A percentile compares a stretch with the other conserved stretches of the same genome.
phyloP scores from a whole-genome alignment of 2,113 vertebrate species.

The Dunckerocampus dactyliophorus region DNA sequence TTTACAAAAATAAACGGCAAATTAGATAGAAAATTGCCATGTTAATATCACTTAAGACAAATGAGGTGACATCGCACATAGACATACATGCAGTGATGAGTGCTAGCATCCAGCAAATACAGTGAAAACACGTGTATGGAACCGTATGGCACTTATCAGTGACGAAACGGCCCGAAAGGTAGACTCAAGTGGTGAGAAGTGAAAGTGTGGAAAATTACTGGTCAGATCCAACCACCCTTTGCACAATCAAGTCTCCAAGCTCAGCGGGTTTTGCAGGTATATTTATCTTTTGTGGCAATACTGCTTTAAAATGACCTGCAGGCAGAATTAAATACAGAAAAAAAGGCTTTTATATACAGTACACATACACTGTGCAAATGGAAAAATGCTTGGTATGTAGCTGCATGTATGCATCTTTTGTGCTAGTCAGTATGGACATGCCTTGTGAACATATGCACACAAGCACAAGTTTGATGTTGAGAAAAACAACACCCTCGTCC shows the following conservation, averaged over 20 bases:
- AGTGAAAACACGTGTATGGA: slow-evolving; percentile 2
- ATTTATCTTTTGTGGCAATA: slow-evolving; percentile 67
- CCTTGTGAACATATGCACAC: slow-evolving; percentile 1
- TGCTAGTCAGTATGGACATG: slow-evolving; percentile 1
- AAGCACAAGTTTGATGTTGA: slow-evolving; percentile 4
- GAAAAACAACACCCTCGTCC: slow-evolving; percentile 37
- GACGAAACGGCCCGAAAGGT: slow-evolving; percentile 47
- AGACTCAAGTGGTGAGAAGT: slow-evolving; percentile 41
- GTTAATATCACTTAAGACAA: slow-evolving; percentile 7
- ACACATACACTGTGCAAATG: slow-evolving; percentile 19
- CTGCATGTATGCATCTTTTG: slow-evolving; percentile 8
- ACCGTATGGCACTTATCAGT: slow-evolving; percentile 18
- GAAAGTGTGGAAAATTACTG: slow-evolving; percentile 72
- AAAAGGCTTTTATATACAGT: slow-evolving; percentile 29
- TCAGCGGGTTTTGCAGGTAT: slow-evolving; percentile 62
- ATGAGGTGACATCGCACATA: neutral
- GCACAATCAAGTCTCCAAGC: slow-evolving; percentile 65
- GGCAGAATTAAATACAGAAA: slow-evolving; percentile 39
- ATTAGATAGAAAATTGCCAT: slow-evolving; percentile 14
- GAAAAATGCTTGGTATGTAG: slow-evolving; percentile 16
- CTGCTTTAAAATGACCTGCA: slow-evolving; percentile 50
- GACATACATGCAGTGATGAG: slow-evolving; percentile 12
- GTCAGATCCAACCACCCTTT: slow-evolving; percentile 53
- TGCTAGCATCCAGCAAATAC: slow-evolving; percentile 6
- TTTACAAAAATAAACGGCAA: slow-evolving; percentile 17